These are phyloP conservation scores for Otolemur garnettii DNA, from an alignment of 2,113 vertebrate genomes.

Conservation along the genomic window DNA sequence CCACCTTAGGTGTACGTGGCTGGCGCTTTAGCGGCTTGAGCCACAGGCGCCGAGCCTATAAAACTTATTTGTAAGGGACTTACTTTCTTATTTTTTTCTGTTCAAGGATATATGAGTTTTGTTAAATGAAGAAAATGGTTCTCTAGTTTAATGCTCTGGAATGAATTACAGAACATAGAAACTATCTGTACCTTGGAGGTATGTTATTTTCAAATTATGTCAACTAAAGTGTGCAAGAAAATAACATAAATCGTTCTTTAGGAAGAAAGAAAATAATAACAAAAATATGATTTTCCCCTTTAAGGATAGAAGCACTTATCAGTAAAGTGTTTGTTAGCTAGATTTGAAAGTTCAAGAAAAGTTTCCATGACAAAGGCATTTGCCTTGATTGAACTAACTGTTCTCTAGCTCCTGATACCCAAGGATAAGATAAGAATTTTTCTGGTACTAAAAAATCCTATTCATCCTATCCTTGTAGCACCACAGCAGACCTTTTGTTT, in stretches of 20 bases:
- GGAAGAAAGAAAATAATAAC: constrained; percentile 53
- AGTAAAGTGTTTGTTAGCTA: constrained; percentile 20
- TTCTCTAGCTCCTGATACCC: neutral
- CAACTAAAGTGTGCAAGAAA: constrained; percentile 54
- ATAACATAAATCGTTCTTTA: constrained; percentile 52
- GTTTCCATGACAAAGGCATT: constrained; percentile 37
- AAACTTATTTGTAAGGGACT: neutral
- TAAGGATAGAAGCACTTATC: constrained; percentile 54
- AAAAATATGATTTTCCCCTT: constrained; percentile 22
- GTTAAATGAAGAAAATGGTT: constrained; percentile 42
- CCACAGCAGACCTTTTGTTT: constrained; percentile 25
- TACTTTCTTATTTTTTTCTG: constrained; percentile 59
- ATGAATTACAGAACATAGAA: constrained; percentile 12
- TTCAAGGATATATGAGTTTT: constrained; percentile 22
- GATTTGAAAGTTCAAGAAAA: constrained; percentile 53
- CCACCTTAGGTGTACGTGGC: too few species aligned
- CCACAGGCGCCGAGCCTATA: too few species aligned
- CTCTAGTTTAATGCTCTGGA: constrained; percentile 1
- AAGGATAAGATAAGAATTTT: constrained; percentile 53
- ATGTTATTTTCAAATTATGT: constrained; percentile 67
- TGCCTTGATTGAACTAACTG: constrained; percentile 52
- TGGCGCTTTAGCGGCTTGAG: too few species aligned
- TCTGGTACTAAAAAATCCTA: constrained; percentile 11
- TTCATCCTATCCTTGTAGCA: constrained; percentile 9
- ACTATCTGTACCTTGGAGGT: constrained; percentile 53